Base-by-base conservation (phyloP, 2,113 vertebrate genomes). In the Condylura cristata region DNA sequence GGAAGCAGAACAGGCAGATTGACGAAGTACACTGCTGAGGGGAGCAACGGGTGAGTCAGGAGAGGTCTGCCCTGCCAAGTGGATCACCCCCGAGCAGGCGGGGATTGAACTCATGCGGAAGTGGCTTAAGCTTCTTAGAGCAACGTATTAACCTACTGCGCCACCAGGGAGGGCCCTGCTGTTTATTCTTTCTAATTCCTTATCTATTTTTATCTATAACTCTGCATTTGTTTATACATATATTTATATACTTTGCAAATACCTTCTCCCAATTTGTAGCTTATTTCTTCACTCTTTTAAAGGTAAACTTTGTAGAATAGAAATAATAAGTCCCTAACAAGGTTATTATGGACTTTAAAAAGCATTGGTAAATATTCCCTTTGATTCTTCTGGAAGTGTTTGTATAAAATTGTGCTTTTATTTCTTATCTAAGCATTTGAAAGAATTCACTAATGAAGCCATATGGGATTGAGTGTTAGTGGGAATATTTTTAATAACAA, bases 401-500 rank as follows among this genome's bases (percentile, higher is more conserved):
- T 74, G 18, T 61, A 7, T 18, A 72, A 56, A n/a, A 56, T 61
- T 41, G 5, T 13, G 22, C 53, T 68, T 30, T 66, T 48, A 75
- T 76, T 70, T 65, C 8, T 71, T 41, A 22, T 72, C 4, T 44
- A 65, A 92, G 30, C 26, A 76, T 83, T 76, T 60, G 61, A 87
- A 65, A 51, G 53, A 79, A 72, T 66, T 87, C n/a, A 87, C 63
- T 39, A 84, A 88, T 84, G 65, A 66, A 84, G 16, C 9, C 66
- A 44, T 37, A 58, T 30, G n/a, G 60, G 51, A 90, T 44, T 70
- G 6, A 90, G 16, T 3, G 51, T 80, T 79, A 83, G 34, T 84
- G 26, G 22, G 12, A 91, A 72, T 88, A 91, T 30, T 80, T 90
- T 74, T 63, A 75, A 84, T 68, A 80, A 95, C 5, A 65, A 66